Conservation (phyloP, 2,113 vertebrate species). For the Gallinago paraguaiae region DNA sequence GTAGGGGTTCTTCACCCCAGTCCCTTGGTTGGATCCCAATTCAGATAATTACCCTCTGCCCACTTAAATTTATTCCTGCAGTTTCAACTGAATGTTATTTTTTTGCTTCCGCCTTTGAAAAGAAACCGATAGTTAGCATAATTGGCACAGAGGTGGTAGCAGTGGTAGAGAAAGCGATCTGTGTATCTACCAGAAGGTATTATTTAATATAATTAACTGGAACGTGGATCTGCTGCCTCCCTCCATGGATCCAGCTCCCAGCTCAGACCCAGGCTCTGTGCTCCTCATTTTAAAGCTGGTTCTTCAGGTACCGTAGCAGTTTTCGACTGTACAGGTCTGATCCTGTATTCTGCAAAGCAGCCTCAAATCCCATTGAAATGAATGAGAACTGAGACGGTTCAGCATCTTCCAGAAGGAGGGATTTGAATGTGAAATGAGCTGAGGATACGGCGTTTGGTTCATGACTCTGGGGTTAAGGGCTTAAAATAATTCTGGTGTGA, state of each 20-base stretch:
- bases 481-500: not conserved
- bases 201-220: slow-evolving; percentile 40
- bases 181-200: not conserved
- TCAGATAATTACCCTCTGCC: slow-evolving; percentile 9
- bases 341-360: slow-evolving; percentile 8
- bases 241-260: not conserved
- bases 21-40: not conserved
- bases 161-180: not conserved
- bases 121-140: slow-evolving; percentile 25
- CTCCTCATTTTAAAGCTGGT: slow-evolving; percentile 25
- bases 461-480: not conserved
- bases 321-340: not conserved
- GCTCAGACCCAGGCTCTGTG: not conserved
- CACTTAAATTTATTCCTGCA: slow-evolving; percentile 38
- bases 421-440: not conserved
- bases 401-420: not conserved
- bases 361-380: not conserved
- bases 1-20: not conserved
- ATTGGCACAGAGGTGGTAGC: slow-evolving; percentile 44
- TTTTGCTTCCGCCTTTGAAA: slow-evolving; percentile 29
- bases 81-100: slow-evolving; percentile 40
- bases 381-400: not conserved
- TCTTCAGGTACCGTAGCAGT: slow-evolving; percentile 33
- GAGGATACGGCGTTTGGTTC: not conserved
- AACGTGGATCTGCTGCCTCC: not conserved